These are phyloP conservation scores for Sebastes diploproa DNA, from an alignment of 2,797 vertebrate species.

Conservation along the genomic window DNA sequence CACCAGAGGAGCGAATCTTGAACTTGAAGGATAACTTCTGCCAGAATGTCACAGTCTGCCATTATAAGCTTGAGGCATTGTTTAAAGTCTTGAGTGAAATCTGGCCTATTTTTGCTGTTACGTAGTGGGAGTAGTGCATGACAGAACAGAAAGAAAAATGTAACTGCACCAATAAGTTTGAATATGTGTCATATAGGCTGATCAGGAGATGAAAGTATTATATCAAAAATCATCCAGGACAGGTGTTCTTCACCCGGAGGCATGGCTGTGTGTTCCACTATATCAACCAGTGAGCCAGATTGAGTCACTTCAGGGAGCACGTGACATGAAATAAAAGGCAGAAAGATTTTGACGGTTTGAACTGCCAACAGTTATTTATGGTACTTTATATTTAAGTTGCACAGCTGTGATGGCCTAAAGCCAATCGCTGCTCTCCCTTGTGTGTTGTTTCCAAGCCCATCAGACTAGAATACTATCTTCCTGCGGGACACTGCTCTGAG, in stretches of 20 bases:
- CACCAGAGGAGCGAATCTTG: background rate
- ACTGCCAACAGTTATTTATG: slow-evolving; percentile 1
- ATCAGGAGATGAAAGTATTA: background rate
- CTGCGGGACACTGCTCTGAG: background rate
- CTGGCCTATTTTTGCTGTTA: background rate
- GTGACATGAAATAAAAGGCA: slow-evolving; percentile 10
- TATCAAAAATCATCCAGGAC: background rate
- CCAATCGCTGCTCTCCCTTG: background rate
- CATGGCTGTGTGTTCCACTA: background rate
- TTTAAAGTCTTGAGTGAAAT: background rate
- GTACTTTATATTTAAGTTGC: slow-evolving; percentile 25
- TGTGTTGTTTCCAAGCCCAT: slow-evolving; percentile 3
- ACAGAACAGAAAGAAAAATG: background rate
- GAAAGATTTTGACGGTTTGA: background rate
- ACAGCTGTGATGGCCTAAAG: slow-evolving; percentile 15
- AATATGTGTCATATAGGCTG: background rate
- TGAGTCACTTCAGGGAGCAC: slow-evolving; percentile 1
- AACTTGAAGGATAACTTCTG: background rate
- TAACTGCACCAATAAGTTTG: background rate
- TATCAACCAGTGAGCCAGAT: background rate
- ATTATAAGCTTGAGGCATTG: background rate
- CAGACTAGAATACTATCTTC: background rate
- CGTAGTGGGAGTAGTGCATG: background rate
- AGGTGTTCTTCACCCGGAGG: background rate
- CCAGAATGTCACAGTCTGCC: background rate